phyloP scores from a whole-genome alignment of 2,888 invertebrate genomes.

The Drosophila aldrichi region DNA sequence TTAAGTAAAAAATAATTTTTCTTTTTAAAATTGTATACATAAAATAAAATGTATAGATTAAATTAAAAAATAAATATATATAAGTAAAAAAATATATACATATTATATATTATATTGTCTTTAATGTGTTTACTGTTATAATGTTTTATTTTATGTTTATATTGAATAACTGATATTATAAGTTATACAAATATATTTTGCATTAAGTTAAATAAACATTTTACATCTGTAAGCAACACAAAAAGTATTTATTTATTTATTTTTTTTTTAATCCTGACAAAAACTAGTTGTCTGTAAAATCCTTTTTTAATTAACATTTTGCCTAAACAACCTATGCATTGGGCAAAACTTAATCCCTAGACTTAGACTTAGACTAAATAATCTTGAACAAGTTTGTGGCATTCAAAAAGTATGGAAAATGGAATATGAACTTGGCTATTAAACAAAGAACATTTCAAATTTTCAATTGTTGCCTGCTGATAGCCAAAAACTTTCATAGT shows the following conservation, averaged over 20 bases:
- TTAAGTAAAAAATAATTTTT: too few species aligned
- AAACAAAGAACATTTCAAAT: conserved; percentile 34
- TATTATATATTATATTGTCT: too few species aligned
- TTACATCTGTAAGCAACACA: background rate
- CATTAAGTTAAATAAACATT: too few species aligned
- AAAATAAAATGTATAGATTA: too few species aligned
- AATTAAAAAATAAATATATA: too few species aligned
- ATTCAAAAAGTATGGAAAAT: conserved; percentile 13
- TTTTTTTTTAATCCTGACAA: background rate
- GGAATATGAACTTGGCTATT: conserved; percentile 22
- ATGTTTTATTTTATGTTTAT: too few species aligned
- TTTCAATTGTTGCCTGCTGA: conserved; percentile 27
- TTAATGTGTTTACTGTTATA: too few species aligned
- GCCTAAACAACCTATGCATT: background rate
- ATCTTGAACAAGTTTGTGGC: background rate
- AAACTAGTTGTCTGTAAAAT: background rate
- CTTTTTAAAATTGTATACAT: too few species aligned
- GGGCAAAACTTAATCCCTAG: background rate
- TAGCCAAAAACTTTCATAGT: conserved; percentile 11
- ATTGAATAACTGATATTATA: too few species aligned
- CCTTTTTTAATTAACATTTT: conserved; percentile 1
- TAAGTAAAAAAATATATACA: too few species aligned
- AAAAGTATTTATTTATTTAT: too few species aligned
- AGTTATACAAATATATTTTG: too few species aligned
- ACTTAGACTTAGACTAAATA: background rate